Base-by-base conservation (phyloP, 2,888 invertebrate genomes). In the Troides helena region DNA sequence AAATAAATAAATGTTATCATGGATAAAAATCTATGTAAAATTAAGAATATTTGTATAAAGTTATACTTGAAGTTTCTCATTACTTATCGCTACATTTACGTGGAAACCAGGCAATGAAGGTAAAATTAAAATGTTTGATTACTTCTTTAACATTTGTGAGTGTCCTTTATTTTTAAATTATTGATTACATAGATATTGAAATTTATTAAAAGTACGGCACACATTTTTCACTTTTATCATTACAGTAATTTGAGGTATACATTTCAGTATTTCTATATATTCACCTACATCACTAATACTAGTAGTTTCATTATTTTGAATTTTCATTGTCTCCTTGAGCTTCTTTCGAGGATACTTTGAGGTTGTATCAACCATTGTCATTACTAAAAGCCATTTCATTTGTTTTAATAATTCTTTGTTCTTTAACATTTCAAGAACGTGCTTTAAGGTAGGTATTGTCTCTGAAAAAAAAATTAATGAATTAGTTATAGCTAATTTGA, bases 51-150 rank as follows among this genome's bases (percentile, higher is more conserved):
- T 43, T 43, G n/a, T 56, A 39, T 23, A 36, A 17, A 5, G 36
- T 50, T 68, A 18, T 69, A 62, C 50, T 72, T 74, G 73, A 73
- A 69, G 56, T 67, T 68, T 75, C 56, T 72, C 71, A 53, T 75
- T 76, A 86, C 83, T 89, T 92, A 86, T 82, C 87, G 91, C 92
- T 88, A 79, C 90, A 90, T 92, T 92, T 81, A 81, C 78, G 82
- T 83, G 84, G 92, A 86, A 90, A 86, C 89, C 92, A 92, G 92
- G 90, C 88, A 77, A 91, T 87, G 87, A 92, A 92, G 92, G 92
- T 92, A 92, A 92, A 87, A 86, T 75, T 72, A 82, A 74, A 81
- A 78, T 76, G 80, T 75, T 80, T 82, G 80, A 80, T 81, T 81
- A 12, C 14, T 46, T 81, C 80, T 83, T 81, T 80, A 80, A 78